These are phyloP conservation scores for Hassar affinis DNA, from an alignment of 2,113 vertebrate species.

Conservation along the genomic window DNA sequence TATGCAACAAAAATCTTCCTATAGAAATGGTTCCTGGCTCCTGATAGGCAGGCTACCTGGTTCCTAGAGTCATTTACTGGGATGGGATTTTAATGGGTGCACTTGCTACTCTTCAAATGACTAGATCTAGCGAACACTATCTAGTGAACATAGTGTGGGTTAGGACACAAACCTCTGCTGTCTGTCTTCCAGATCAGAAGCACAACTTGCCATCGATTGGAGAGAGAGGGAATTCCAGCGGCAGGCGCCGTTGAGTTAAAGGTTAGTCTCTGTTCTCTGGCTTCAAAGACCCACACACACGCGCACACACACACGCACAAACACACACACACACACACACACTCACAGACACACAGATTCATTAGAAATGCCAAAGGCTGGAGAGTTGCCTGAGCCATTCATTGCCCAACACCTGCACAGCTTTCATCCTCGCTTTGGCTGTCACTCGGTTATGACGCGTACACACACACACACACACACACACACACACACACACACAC, in stretches of 20 bases:
- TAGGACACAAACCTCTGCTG: slow-evolving; percentile 31
- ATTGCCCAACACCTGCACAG: slow-evolving; percentile 47
- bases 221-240: slow-evolving; percentile 43
- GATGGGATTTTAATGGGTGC: not conserved
- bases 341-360: slow-evolving; percentile 32
- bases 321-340: slow-evolving; percentile 34
- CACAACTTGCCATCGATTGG: slow-evolving; percentile 32
- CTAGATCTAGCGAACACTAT: not conserved
- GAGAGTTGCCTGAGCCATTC: slow-evolving; percentile 41
- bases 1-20: not conserved
- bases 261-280: slow-evolving; percentile 58
- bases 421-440: slow-evolving; percentile 50
- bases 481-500: slow-evolving; percentile 7
- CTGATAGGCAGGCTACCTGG: not conserved
- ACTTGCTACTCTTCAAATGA: not conserved
- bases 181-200: slow-evolving; percentile 57
- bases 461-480: slow-evolving; percentile 28
- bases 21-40: not conserved
- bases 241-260: slow-evolving; percentile 53
- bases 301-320: slow-evolving; percentile 16
- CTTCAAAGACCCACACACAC: slow-evolving; percentile 35
- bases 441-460: slow-evolving; percentile 37
- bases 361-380: slow-evolving; percentile 54
- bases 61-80: not conserved
- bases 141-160: not conserved